Evolutionary conservation across 2,797 vertebrate species (phyloP), one percentile per base, ranked within the genome.

Genomic region (Falco concolor): DNA sequence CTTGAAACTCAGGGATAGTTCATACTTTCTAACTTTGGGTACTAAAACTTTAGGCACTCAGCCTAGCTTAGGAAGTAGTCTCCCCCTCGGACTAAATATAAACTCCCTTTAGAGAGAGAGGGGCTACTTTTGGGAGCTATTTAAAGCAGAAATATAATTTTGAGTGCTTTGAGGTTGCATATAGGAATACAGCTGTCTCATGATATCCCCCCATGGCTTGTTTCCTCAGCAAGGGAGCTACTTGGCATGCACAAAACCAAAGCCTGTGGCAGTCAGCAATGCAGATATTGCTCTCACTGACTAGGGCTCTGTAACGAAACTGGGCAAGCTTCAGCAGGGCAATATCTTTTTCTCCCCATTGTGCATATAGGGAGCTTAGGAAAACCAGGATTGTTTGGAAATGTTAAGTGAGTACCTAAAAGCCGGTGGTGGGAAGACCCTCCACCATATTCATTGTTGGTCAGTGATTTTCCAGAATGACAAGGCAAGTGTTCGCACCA

Each of bases 271-370:
- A 63, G n/a, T n/a, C 49, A 84, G 19, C 20, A 63, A 1, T 27
- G 42, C n/a, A 28, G 22, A 7, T 70, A 49, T 50, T 76, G 12
- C 24, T 70, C 24, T 15, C 54, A 10, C 23, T 3, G 4, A 7
- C 16, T 15, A 40, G 13, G 30, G 11, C 32, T 89, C 40, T 60
- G 60, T 9, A 65, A 9, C 28, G 50, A 90, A 84, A 69, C 10
- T 40, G n/a, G 42, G 9, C 0, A 3, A 49, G 12, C 23, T 69
- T 78, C 30, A 44, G 5, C 0, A 0, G 10, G 19, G 4, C 0
- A 0, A 52, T 54, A 32, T 2, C 28, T 86, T 75, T 42, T 38
- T 32, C 8, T 63, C 45, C 20, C 21, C 9, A 5, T 15, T 64
- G 11, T 47, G 28, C 13, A 6, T 7, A 36, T 13, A n/a, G 19